These are phyloP conservation scores for Poeciliopsis turneri DNA, from an alignment of 2,797 vertebrate species.

Conservation along the genomic window DNA sequence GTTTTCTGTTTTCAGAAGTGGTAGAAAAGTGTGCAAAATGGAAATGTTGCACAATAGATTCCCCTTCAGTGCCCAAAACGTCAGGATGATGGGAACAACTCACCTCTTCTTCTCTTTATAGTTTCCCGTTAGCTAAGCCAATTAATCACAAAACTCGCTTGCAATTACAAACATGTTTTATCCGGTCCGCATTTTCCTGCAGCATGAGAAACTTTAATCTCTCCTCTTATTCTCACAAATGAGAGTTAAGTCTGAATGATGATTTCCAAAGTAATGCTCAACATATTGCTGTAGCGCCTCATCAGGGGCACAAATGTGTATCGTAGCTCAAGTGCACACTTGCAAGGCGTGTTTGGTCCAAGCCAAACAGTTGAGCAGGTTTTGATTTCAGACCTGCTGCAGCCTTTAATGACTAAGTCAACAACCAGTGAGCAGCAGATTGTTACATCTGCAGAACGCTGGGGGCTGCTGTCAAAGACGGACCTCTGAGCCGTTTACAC, in stretches of 20 bases:
- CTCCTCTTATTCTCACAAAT: conserved; percentile 44
- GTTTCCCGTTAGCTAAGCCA: conserved; percentile 50
- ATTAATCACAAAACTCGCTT: conserved; percentile 52
- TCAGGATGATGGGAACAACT: conserved; percentile 46
- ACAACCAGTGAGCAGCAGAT: conserved; percentile 64
- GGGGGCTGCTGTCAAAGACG: conserved; percentile 47
- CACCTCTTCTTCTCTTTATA: conserved; percentile 67
- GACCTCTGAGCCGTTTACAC: conserved; percentile 39
- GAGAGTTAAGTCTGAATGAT: conserved; percentile 16
- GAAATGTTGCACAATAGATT: too few species aligned
- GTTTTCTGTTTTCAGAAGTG: too few species aligned
- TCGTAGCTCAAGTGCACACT: conserved; percentile 60
- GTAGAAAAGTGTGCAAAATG: too few species aligned
- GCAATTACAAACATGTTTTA: conserved; percentile 8
- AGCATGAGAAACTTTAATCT: background rate
- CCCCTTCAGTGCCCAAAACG: conserved; percentile 27
- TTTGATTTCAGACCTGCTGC: conserved; percentile 71
- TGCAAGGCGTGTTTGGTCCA: conserved; percentile 54
- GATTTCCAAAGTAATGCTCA: conserved; percentile 36
- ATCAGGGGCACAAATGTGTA: conserved; percentile 62
- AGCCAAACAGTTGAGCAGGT: conserved; percentile 64
- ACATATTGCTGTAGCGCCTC: conserved; percentile 34
- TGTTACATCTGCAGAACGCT: conserved; percentile 55
- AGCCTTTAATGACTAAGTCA: conserved; percentile 76
- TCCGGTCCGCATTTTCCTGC: background rate